These are phyloP conservation scores for Struthio camelus DNA, from an alignment of 2,113 vertebrate species.

Conservation along the genomic window DNA sequence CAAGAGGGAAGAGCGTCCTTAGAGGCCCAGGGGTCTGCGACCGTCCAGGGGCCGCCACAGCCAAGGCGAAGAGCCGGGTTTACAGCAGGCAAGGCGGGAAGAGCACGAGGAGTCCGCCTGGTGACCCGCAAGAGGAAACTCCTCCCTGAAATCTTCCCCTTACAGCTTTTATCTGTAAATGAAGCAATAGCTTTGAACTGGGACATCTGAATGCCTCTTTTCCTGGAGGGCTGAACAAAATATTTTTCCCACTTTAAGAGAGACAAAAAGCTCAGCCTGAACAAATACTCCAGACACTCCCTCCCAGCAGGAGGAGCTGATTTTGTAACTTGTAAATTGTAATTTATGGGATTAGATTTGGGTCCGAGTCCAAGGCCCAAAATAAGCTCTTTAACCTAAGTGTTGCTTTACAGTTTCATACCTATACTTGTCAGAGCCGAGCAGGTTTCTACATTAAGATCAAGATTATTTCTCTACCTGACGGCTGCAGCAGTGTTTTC, in stretches of 20 bases:
- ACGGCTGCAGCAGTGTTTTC: background rate
- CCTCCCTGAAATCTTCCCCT: background rate
- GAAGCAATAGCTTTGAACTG: background rate
- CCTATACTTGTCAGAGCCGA: background rate
- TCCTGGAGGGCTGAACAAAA: background rate
- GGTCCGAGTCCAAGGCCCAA: background rate
- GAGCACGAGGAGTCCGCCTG: background rate
- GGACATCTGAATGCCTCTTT: background rate
- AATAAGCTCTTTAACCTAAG: constrained; percentile 17
- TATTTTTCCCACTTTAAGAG: background rate
- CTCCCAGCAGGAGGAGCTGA: background rate
- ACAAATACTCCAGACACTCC: background rate
- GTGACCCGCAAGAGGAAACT: background rate
- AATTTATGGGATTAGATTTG: background rate
- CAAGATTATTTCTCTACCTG: background rate
- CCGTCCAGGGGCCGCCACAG: too few species aligned
- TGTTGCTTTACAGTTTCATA: constrained; percentile 12
- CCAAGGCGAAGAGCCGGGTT: accelerated
- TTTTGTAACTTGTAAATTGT: constrained; percentile 6
- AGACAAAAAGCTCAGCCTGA: background rate
- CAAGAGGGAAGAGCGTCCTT: accelerated
- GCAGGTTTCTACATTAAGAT: background rate
- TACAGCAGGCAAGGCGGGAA: accelerated
- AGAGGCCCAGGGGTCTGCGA: background rate
- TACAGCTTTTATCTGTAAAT: background rate